A percentile compares a stretch with the other conserved stretches of the same genome.
phyloP scores from a whole-genome alignment of 2,797 vertebrate species.

The Acridotheres tristis region DNA sequence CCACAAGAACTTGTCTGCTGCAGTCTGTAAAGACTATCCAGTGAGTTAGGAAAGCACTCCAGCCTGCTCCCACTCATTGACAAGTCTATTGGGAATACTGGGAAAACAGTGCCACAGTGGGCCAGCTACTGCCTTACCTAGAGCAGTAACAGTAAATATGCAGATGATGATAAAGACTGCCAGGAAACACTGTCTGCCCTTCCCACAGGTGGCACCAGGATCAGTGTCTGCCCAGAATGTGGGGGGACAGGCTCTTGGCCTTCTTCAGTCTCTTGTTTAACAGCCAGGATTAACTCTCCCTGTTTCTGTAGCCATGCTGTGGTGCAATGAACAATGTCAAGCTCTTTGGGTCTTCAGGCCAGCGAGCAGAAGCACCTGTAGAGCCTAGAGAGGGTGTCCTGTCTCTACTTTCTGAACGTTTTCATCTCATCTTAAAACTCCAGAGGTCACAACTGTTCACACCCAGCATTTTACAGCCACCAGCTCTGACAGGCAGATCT shows the following conservation, averaged over 20 bases:
- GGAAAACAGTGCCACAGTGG: not conserved
- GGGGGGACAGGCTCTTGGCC: not conserved
- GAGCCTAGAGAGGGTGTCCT: not conserved
- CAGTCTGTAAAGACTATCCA: slow-evolving; percentile 12
- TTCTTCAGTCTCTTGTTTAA: not conserved
- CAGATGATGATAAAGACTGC: not conserved
- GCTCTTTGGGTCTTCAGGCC: not conserved
- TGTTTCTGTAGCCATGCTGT: not conserved
- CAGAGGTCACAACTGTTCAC: not conserved
- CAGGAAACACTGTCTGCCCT: not conserved
- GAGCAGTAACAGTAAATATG: not conserved
- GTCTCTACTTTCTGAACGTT: not conserved
- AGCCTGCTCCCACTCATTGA: not conserved
- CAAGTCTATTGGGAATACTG: not conserved
- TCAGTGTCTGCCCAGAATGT: not conserved
- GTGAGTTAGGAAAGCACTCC: slow-evolving; percentile 27
- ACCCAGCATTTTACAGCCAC: not conserved
- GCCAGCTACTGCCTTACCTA: not conserved
- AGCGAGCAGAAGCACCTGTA: accelerated
- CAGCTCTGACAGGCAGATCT: not conserved
- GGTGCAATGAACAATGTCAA: not conserved
- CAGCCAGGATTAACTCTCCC: not conserved
- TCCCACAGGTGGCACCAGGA: not conserved
- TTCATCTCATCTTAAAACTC: not conserved
- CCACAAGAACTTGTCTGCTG: slow-evolving; percentile 62